Evolutionary conservation across 2,888 invertebrate genomes (phyloP), one percentile per base, ranked within the genome.

Genomic region (Diarsia rubi): DNA sequence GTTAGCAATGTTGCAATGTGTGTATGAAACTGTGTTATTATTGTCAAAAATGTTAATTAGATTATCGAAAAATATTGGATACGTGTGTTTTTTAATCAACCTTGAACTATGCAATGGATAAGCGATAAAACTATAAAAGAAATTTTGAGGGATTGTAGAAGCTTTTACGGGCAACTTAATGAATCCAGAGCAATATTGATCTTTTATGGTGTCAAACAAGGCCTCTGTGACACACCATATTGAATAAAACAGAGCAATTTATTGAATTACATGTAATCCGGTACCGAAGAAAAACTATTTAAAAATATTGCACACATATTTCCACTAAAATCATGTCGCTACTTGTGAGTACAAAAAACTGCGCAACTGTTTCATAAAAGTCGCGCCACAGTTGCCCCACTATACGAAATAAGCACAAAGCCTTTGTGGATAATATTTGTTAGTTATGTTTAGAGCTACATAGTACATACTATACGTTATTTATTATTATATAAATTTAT

Each of bases 371-470:
- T 49, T n/a, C 47, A 42, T 16, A 27, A 42, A 44, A 49, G 12
- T 79, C 1, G 80, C 45, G 49, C 69, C 37, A 77, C 70, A 54
- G 47, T 81, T 52, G 69, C 31, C 52, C 79, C 59, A 64, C 66
- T 31, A 71, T 82, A 37, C 16, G 52, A 14, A 44, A 66, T 64
- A 78, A 66, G 81, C 83, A 81, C 73, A 73, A 73, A 60, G 64
- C 1, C 12, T 57, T 24, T 68, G 21, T 45, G 60, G 45, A 64
- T 60, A 44, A 12, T 69, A 54, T 3, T 77, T 59, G 27, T 42
- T 54, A 67, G 31, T 45, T 63, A 54, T 31, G 19, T 64, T 14
- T 68, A 73, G 49, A 60, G 45, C 31, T 59, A 54, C 4, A 3
- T 81, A 79, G 62, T 76, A 76, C 59, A 81, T 76, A 59, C 27